A percentile compares a stretch with the other conserved stretches of the same genome.
Evolutionary conservation across 2,888 invertebrate species (phyloP).

Genomic region (Eristalinus aeneus): DNA sequence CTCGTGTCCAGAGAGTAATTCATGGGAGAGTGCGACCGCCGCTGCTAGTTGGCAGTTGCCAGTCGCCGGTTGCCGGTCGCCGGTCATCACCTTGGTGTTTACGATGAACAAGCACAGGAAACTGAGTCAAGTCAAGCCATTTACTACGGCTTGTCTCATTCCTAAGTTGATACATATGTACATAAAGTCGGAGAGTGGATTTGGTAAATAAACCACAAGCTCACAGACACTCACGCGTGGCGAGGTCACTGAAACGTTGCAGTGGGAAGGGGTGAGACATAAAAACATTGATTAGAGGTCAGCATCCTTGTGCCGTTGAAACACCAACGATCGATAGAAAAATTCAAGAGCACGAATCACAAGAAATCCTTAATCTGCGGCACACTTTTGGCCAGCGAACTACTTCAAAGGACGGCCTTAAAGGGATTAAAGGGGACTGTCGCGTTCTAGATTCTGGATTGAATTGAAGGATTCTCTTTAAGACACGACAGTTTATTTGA

Average conservation of each 20-base stretch:
- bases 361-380: conserved; percentile 41
- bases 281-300: conserved; percentile 69
- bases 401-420: conserved; percentile 19
- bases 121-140: conserved; percentile 53
- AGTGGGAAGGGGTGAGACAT: neutral
- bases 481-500: too few species aligned
- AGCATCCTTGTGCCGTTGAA: conserved; percentile 58
- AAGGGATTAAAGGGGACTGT: conserved; percentile 47
- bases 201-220: conserved; percentile 19
- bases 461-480: neutral
- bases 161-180: neutral
- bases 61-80: neutral
- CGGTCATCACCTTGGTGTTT: conserved; percentile 59
- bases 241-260: neutral
- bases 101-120: conserved; percentile 46
- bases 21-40: conserved; percentile 15
- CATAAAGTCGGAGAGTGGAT: neutral
- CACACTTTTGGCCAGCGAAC: conserved; percentile 1
- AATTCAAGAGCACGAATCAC: conserved; percentile 52
- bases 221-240: neutral
- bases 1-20: conserved; percentile 59
- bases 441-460: neutral
- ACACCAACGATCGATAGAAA: conserved; percentile 54
- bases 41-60: neutral
- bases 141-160: conserved; percentile 27